A percentile compares a stretch with the other conserved stretches of the same genome.
phyloP scores from a whole-genome alignment of 2,797 vertebrate species.

The Etheostoma nigrum region DNA sequence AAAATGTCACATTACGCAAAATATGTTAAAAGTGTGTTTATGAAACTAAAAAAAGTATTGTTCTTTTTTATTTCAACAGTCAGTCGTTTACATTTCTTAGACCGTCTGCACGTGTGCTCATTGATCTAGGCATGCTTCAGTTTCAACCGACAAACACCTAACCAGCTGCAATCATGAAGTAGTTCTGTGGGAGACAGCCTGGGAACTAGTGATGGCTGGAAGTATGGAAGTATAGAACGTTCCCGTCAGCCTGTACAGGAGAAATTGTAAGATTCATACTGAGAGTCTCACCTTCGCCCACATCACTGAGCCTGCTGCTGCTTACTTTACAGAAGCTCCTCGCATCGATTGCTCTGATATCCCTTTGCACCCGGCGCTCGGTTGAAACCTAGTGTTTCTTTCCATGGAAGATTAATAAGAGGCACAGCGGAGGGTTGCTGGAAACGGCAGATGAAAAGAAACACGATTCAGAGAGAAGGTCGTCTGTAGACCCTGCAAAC shows the following conservation, averaged over 20 bases:
- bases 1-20: not conserved
- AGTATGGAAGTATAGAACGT: constrained; percentile 62
- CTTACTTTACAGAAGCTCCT: constrained; percentile 65
- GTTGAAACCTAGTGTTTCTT: constrained; percentile 27
- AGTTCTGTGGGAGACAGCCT: constrained; percentile 44
- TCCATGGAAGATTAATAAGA: constrained; percentile 72
- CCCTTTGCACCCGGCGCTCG: constrained; percentile 46
- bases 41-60: too few species aligned
- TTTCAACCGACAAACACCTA: constrained; percentile 57
- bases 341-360: constrained; percentile 71
- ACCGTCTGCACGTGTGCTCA: not conserved
- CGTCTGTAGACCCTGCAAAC: constrained; percentile 42
- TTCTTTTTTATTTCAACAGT: not conserved
- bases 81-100: not conserved
- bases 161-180: constrained; percentile 51
- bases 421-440: constrained; percentile 51
- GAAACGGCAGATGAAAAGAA: constrained; percentile 71
- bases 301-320: constrained; percentile 42
- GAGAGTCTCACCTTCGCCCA: constrained; percentile 72
- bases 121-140: constrained; percentile 35
- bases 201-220: constrained; percentile 52
- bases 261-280: constrained; percentile 61
- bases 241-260: constrained; percentile 50
- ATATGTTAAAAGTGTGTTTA: not conserved
- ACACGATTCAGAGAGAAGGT: constrained; percentile 64